phyloP scores from a whole-genome alignment of 2,797 vertebrate species.

The Orientallactaga sibirica region DNA sequence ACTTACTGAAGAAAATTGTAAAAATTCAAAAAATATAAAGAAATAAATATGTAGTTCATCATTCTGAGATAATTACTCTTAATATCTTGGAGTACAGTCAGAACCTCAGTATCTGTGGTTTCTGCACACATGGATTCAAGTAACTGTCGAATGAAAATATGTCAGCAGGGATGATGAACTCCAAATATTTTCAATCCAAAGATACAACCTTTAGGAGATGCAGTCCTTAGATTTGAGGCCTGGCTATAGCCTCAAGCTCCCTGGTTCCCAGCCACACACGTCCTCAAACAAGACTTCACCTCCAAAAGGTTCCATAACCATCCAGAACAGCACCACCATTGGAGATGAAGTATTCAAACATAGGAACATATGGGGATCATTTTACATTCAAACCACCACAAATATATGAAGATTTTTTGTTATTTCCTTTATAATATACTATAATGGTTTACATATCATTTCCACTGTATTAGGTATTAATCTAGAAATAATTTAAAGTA shows the following conservation, averaged over 20 bases:
- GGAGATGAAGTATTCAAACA: too few relatives aligned
- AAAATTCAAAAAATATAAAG: slow-evolving; percentile 53
- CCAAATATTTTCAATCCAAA: too few relatives aligned
- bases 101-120: not conserved
- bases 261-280: too few relatives aligned
- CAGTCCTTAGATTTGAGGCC: too few relatives aligned
- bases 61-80: slow-evolving; percentile 52
- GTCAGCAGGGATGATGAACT: too few relatives aligned
- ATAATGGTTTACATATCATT: not conserved
- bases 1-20: slow-evolving; percentile 39
- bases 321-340: too few relatives aligned
- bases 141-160: not conserved
- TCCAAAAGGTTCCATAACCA: too few relatives aligned
- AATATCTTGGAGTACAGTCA: slow-evolving; percentile 56
- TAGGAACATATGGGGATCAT: too few relatives aligned
- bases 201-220: too few relatives aligned
- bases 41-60: slow-evolving; percentile 24
- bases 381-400: too few relatives aligned
- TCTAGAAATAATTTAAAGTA: not conserved
- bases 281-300: too few relatives aligned
- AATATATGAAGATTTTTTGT: not conserved
- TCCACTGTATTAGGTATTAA: not conserved
- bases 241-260: too few relatives aligned
- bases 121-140: not conserved
- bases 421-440: not conserved